A percentile compares a stretch with the other conserved stretches of the same genome.
Evolutionary conservation across 2,797 vertebrate genomes (phyloP).

Genomic region (Epinephelus awoara): DNA sequence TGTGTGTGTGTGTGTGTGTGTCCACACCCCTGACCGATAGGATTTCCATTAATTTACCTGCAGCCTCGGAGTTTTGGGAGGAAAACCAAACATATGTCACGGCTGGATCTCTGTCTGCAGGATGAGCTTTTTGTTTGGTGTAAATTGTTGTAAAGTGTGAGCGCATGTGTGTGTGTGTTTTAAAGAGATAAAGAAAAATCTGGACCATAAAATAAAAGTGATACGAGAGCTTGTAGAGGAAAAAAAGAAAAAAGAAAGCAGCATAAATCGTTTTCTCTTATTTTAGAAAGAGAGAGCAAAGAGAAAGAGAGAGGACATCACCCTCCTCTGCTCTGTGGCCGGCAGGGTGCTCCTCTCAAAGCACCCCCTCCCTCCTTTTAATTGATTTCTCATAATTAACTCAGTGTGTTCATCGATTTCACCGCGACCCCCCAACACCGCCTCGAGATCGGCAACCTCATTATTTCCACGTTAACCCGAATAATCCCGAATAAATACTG

Average conservation of each 20-base stretch:
- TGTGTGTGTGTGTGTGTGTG: slow-evolving; percentile 14
- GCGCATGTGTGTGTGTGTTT: slow-evolving; percentile 32
- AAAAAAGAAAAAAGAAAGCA: neutral
- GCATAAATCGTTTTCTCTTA: neutral
- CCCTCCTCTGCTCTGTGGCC: neutral
- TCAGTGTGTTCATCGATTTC: slow-evolving; percentile 85
- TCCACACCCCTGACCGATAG: slow-evolving; percentile 20
- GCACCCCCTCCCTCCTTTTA: slow-evolving; percentile 70
- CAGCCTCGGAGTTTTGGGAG: slow-evolving; percentile 30
- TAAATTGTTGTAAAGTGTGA: slow-evolving; percentile 8
- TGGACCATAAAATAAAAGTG: slow-evolving; percentile 11
- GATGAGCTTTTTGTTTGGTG: slow-evolving; percentile 31
- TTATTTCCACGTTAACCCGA: slow-evolving; percentile 83
- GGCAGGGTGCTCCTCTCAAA: slow-evolving; percentile 13
- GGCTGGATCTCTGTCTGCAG: slow-evolving; percentile 29
- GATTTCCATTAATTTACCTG: slow-evolving; percentile 65
- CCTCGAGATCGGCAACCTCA: slow-evolving; percentile 72
- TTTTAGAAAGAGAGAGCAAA: neutral
- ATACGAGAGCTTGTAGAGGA: neutral
- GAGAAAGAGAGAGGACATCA: slow-evolving; percentile 11
- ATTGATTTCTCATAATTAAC: slow-evolving; percentile 89
- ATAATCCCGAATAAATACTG: slow-evolving; percentile 81
- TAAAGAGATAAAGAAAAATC: slow-evolving; percentile 19
- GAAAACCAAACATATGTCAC: slow-evolving; percentile 25
- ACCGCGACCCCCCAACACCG: slow-evolving; percentile 54